A percentile compares a stretch with the other conserved stretches of the same genome.
phyloP scores from a whole-genome alignment of 2,113 vertebrate genomes.

The Scomber colias region DNA sequence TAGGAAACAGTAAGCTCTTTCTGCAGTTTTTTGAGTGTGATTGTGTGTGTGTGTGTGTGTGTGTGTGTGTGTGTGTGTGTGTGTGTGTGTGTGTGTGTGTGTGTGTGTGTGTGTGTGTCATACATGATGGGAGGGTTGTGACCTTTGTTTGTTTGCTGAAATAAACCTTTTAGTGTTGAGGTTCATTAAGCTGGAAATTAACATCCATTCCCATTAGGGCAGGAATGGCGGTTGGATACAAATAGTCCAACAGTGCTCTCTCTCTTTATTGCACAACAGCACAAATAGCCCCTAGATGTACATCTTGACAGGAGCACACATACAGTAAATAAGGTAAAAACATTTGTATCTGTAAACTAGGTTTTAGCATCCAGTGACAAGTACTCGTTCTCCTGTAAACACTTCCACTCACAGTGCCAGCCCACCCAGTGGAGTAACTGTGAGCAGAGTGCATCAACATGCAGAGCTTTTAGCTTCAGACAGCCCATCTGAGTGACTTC shows the following conservation, averaged over 20 bases:
- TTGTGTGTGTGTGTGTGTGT: too few relatives aligned
- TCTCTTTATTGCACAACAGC: slow-evolving; percentile 16
- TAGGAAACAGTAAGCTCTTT: too few relatives aligned
- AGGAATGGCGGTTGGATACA: slow-evolving; percentile 7
- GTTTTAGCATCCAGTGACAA: slow-evolving; percentile 26
- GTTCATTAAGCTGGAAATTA: slow-evolving; percentile 35
- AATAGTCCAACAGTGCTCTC: slow-evolving; percentile 3
- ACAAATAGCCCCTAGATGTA: not conserved
- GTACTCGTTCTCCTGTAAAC: slow-evolving; percentile 21
- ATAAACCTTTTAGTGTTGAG: slow-evolving; percentile 7
- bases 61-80: too few relatives aligned
- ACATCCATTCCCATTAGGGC: slow-evolving; percentile 15
- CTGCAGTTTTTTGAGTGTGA: not conserved
- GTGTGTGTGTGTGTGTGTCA: not conserved
- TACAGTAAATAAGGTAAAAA: slow-evolving; percentile 16
- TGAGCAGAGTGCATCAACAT: slow-evolving; percentile 46
- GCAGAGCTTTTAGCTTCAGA: slow-evolving; percentile 52
- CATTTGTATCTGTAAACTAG: slow-evolving; percentile 18
- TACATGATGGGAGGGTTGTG: not conserved
- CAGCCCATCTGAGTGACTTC: slow-evolving; percentile 48
- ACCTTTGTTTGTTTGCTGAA: slow-evolving; percentile 10
- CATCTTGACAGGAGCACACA: not conserved
- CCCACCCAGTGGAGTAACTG: slow-evolving; percentile 15
- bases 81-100: too few relatives aligned
- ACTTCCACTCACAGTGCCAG: slow-evolving; percentile 29